These are phyloP conservation scores for Lophius americanus DNA, from an alignment of 2,797 vertebrate species.

Conservation along the genomic window DNA sequence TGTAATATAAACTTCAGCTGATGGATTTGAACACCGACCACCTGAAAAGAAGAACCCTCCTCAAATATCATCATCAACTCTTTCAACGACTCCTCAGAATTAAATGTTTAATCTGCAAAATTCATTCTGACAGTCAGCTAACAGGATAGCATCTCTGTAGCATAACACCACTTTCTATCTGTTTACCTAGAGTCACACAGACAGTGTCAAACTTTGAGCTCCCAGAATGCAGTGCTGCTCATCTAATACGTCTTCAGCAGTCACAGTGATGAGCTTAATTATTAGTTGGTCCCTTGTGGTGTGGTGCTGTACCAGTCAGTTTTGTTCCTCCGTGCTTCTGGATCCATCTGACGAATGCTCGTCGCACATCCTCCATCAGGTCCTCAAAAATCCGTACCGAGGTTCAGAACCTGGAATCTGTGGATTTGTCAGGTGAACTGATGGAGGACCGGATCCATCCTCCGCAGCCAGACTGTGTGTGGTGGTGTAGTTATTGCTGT, in stretches of 20 bases:
- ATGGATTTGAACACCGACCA: too few relatives aligned
- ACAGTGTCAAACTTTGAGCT: conserved; percentile 54
- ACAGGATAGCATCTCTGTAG: too few relatives aligned
- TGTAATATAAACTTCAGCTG: too few relatives aligned
- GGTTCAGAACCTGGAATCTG: conserved; percentile 7
- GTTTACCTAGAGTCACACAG: conserved; percentile 38
- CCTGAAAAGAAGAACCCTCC: not conserved
- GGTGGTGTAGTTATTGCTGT: conserved; percentile 7
- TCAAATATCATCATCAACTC: not conserved
- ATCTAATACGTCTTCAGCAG: conserved; percentile 22
- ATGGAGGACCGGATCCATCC: conserved; percentile 37
- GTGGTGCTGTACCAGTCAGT: conserved; percentile 56
- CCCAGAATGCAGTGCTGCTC: conserved; percentile 40
- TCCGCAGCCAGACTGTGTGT: not conserved
- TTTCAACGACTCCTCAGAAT: not conserved
- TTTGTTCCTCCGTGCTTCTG: conserved; percentile 25
- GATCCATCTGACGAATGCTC: conserved; percentile 40
- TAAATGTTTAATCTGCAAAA: not conserved
- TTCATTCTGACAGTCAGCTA: too few relatives aligned
- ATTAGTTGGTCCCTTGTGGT: conserved; percentile 49
- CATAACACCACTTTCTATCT: too few relatives aligned
- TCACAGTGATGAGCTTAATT: conserved; percentile 27
- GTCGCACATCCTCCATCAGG: conserved; percentile 41
- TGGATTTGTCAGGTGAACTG: conserved; percentile 42
- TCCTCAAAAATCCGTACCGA: conserved; percentile 35